Base-by-base conservation (phyloP, 2,888 invertebrate genomes). In the Dicyrtomina minuta region DNA sequence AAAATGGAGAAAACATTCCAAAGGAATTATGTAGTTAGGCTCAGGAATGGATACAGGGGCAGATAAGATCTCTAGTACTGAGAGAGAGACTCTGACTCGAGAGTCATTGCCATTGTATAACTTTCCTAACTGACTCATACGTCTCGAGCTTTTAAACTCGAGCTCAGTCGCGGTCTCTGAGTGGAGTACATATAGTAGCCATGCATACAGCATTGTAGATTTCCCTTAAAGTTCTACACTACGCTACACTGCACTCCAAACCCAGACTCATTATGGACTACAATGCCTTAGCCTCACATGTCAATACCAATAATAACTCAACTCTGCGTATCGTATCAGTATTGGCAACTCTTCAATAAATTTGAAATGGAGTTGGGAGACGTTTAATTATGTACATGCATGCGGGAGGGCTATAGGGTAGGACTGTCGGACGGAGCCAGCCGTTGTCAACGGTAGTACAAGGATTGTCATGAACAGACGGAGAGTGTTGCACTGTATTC, bases 341-440 rank as follows among this genome's bases (percentile, higher is more conserved):
- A 70, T 70, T 70, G 66, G 70, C 70, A 70, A 66, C 53, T 60
- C 65, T 60, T 70, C 70, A 70, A 70, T 70, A 58, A 64, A 49
- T 39, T 20, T 39, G 55, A 55, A 55, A 53, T 15, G 43, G 53
- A 65, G 43, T 26, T 4, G 49, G 33, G n/a, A 49, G 49, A 41
- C 8, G 20, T 51, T 13, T 17, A 17, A 51, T n/a, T n/a, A n/a
- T n/a, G n/a, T n/a, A n/a, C n/a, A n/a, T n/a, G n/a, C n/a, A 43
- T 43, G 43, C 10, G 43, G 46, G 20, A 6, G 20, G 20, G 3
- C 3, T 46, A 46, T 20, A 46, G 46, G 20, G 46, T 46, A 3
- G n/a, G 46, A 46, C 46, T 46, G n/a, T 46, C 8, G 33, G 33
- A 33, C 3, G 33, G 33, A 33, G 13, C 24, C 60, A 60, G 60